Evolutionary conservation across 2,797 vertebrate genomes (phyloP), one percentile per base, ranked within the genome.

Genomic region (Fistularia commersonii): DNA sequence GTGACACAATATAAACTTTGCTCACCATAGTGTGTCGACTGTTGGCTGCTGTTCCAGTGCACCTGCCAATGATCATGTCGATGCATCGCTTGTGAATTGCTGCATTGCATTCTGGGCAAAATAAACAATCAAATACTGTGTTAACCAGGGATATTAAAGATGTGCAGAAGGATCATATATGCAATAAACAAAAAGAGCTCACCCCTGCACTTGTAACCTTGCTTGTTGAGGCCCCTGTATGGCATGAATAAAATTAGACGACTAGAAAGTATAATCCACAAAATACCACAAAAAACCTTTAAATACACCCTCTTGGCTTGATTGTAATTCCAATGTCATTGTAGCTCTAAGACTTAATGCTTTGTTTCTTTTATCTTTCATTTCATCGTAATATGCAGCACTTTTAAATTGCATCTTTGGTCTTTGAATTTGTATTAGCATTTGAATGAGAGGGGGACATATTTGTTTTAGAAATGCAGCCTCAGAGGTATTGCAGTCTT

Each of bases 41-140:
- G 90, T 99, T 95, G 79, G 94, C 59, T 0, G 97, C 96, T 0
- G 95, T 97, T 68, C 94, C 94, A 0, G 96, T 98, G 81, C 97
- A 99, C 73, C 91, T 91, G 79, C 93, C 95, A 46, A 99, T 97
- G 82, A 99, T 96, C 85, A 90, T 97, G 70, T 99, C 96, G 5
- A 95, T 95, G 79, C 97, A 99, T 83, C 93, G 97, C 89, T 97
- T 98, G 80, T 98, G 97, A 85, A 99, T 99, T 73, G 96, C 97
- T 7, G 94, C 96, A 38, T 99, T 99, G 87, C 97, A 99, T 90
- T 99, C 97, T 99, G 87, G 59, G 80, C 57, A 45, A 72, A 65
- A 70, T 45, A 49, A 45, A 81, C 8, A n/a, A 57, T 1, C 5
- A 57, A 13, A 71, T n/a, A 37, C 9, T 15, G 14, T 14, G 11